Evolutionary conservation across 1,140 invertebrate genomes (phyloP), one percentile per base, ranked within the genome.

Genomic region (Drosophila pallidifrons): DNA sequence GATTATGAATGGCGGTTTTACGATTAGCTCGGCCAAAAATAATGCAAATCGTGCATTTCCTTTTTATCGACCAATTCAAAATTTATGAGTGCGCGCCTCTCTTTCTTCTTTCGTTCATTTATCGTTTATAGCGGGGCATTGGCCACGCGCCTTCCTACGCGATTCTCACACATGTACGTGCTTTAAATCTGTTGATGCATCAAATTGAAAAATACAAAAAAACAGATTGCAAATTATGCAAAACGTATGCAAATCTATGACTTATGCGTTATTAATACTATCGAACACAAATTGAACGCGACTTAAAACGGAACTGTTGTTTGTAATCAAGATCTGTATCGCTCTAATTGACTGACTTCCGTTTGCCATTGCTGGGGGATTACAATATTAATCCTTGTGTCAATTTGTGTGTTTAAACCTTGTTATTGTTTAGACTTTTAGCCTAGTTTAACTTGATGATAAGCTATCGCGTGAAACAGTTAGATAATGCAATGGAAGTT

Each of bases 101-200:
- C 32, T 8, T 25, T 25, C 1, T 32, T 32, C 30, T 66, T 45
- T 69, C 38, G 8, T 7, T 41, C 38, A 49, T 59, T 57, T 64
- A 54, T 64, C 58, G 46, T 63, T 75, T 67, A 74, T 65, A 20
- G 61, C 64, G 41, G 80, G 66, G 55, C 80, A 82, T 82, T 82
- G 80, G 80, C 66, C 80, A 79, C 80, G 64, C 80, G 80, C 75
- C 80, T 67, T 49, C 80, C 80, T 74, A 75, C 80, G 52, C 80
- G 61, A 63, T 74, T 77, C 63, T 35, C 65, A 77, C 47, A 51
- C 5, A 28, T 8, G 49, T 30, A 51, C 49, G 16, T 49, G 25
- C 46, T 41, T 59, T 60, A 58, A 55, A n/a, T 51, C 51, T 4
- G 54, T 74, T 57, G 71, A 74, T 69, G 32, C 64, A 54, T 60